Evolutionary conservation across 2,888 invertebrate genomes (phyloP), one percentile per base, ranked within the genome.

Genomic region (Eupithecia dodoneata): DNA sequence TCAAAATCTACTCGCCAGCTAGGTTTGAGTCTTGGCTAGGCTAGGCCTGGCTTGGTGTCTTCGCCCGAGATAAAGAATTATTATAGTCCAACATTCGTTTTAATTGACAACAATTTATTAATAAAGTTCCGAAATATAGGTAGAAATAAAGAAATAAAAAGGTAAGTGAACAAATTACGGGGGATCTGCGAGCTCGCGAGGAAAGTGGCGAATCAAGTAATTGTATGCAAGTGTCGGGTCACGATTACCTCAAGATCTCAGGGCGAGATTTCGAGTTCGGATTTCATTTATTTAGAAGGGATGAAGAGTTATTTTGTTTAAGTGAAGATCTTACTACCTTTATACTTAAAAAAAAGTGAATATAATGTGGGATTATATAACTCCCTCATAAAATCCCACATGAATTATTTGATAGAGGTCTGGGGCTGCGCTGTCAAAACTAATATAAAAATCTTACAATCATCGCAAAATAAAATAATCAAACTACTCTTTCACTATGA

Each of bases 161-260:
- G 69, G 69, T 69, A 45, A 69, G 45, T 47, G 9, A 47, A 44
- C 18, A 69, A 45, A 47, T 69, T 18, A 47, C 18, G 13, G 12
- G 12, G 47, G 44, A 69, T 47, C n/a, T 18, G n/a, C 9, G 69
- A 69, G 69, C 44, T 10, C 44, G 47, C 42, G 10, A 44, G n/a
- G 75, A 84, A 86, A 87, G 87, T 84, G 86, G 86, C 85, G 80
- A 87, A 87, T 88, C 87, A 88, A 87, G 88, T 87, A 87, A 88
- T 88, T 87, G 88, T 88, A 88, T 88, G 88, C 87, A 87, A 87
- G 86, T 83, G 85, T 79, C 75, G 77, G 77, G 55, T 59, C 52
- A 74, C 83, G 82, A 82, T 78, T 76, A 78, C 81, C 79, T 73
- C 78, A 72, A 80, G 82, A 84, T 59, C 73, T 63, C 45, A 6